Conservation (phyloP, 2,888 invertebrate genomes). For the Bruchidius siliquastri region DNA sequence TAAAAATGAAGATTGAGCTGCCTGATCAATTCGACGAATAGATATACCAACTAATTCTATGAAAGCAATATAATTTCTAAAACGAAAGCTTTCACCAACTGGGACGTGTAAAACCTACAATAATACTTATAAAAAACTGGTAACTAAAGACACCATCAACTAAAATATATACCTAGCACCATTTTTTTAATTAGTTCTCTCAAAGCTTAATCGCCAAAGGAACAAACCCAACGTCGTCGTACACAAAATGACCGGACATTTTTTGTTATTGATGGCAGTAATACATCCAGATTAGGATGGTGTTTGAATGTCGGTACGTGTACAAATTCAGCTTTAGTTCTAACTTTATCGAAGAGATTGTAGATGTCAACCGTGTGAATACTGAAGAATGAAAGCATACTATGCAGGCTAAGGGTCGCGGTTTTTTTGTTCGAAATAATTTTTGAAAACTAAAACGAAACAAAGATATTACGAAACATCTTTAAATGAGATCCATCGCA, state of each 20-base stretch:
- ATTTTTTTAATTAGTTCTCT: background rate
- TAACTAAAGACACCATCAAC: background rate
- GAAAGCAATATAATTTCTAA: background rate
- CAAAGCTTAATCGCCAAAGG: background rate
- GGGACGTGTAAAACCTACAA: background rate
- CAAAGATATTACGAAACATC: background rate
- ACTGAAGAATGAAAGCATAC: slow-evolving; percentile 41
- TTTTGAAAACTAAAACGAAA: slow-evolving; percentile 9
- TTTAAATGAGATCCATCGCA: background rate
- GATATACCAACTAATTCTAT: background rate
- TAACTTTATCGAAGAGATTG: background rate
- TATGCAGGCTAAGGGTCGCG: slow-evolving; percentile 39
- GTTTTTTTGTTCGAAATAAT: slow-evolving; percentile 20
- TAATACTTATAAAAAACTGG: background rate
- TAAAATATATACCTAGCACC: background rate
- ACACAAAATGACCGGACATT: too few species aligned
- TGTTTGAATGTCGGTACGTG: background rate
- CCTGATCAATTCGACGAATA: background rate
- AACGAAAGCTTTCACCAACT: background rate
- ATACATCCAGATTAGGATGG: background rate
- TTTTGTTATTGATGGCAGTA: too few species aligned
- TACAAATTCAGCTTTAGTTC: background rate
- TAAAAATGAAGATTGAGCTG: background rate
- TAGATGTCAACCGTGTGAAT: slow-evolving; percentile 25
- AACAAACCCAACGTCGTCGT: too few species aligned